phyloP scores from a whole-genome alignment of 2,888 invertebrate genomes.

The Campoplex capitator region DNA sequence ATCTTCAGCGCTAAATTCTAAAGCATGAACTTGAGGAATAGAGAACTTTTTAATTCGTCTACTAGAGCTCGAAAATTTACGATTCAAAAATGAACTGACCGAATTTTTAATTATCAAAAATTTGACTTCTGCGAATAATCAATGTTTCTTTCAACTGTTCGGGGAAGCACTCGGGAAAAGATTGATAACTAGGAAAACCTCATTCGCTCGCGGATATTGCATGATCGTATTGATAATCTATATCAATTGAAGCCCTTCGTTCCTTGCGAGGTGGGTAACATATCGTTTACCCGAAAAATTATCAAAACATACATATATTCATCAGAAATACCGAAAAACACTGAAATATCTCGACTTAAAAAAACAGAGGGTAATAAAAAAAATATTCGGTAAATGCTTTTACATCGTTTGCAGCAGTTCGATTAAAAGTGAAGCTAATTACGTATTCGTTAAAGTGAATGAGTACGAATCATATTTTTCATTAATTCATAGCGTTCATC shows the following conservation, averaged over 20 bases:
- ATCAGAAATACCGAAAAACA: neutral
- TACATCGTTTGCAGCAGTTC: neutral
- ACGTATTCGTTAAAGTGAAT: neutral
- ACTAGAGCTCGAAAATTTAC: neutral
- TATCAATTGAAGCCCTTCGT: slow-evolving; percentile 3
- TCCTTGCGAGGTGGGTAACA: neutral
- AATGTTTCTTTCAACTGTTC: slow-evolving; percentile 17
- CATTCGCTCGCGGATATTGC: slow-evolving; percentile 1
- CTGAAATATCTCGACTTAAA: neutral
- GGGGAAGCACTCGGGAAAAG: slow-evolving; percentile 11
- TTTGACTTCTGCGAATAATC: neutral
- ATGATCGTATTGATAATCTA: neutral
- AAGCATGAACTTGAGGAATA: too few relatives aligned
- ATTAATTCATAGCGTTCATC: neutral
- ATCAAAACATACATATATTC: neutral
- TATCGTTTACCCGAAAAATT: slow-evolving; percentile 18
- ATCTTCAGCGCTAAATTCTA: neutral
- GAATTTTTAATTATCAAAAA: neutral
- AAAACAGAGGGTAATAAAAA: neutral
- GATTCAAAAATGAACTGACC: neutral
- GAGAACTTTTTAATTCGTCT: neutral
- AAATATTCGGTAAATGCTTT: neutral
- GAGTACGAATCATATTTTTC: neutral
- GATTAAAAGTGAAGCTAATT: neutral
- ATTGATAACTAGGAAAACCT: slow-evolving; percentile 11